Evolutionary conservation across 2,888 invertebrate genomes (phyloP).

Genomic region (Campopleginae sp.): DNA sequence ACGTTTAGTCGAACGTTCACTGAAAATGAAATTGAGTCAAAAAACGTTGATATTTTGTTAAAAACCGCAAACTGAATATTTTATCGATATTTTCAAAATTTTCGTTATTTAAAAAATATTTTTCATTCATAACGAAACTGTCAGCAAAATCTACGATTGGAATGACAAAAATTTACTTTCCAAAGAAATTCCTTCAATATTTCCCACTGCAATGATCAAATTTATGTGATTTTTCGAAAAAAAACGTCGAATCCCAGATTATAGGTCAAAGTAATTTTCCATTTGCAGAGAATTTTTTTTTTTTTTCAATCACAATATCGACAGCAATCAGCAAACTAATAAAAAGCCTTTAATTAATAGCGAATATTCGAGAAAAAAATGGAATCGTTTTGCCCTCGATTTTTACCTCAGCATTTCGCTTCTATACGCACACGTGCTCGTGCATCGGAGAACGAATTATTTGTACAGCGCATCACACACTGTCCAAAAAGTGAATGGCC

Average conservation of each 20-base stretch:
- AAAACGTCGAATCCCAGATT: conserved; percentile 2
- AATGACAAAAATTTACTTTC: too few species aligned
- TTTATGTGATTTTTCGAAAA: too few species aligned
- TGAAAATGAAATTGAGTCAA: too few species aligned
- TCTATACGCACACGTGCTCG: not conserved
- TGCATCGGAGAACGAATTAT: conserved; percentile 13
- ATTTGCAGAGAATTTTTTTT: not conserved
- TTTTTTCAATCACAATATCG: not conserved
- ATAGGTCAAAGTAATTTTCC: not conserved
- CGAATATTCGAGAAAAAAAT: not conserved
- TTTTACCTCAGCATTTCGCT: not conserved
- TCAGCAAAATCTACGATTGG: too few species aligned
- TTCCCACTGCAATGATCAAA: too few species aligned
- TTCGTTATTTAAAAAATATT: too few species aligned
- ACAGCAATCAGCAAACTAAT: not conserved
- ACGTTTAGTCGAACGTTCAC: conserved; percentile 7
- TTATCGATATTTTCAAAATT: too few species aligned
- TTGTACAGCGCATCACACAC: conserved; percentile 4
- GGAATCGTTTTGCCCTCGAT: not conserved
- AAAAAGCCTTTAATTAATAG: not conserved
- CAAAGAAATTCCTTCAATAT: too few species aligned
- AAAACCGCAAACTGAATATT: too few species aligned
- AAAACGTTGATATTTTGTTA: too few species aligned
- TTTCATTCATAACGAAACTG: too few species aligned
- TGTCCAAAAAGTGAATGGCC: conserved; percentile 22